Evolutionary conservation across 1,140 invertebrate genomes (phyloP), one percentile per base, ranked within the genome.

Genomic region (Lycorma delicatula): DNA sequence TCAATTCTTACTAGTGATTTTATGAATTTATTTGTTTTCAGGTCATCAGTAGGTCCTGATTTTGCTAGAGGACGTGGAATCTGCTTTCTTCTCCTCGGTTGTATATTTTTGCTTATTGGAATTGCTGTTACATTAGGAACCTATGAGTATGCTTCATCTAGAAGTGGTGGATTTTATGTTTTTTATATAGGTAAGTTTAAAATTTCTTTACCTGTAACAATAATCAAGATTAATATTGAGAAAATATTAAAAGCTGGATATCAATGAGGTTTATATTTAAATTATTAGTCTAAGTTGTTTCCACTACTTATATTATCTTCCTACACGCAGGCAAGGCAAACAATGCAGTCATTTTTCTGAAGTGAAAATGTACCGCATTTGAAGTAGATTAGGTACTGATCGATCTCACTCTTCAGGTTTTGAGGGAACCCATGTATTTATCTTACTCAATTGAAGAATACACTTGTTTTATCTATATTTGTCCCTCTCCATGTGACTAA

Each of bases 1-100:
- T n/a, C n/a, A n/a, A n/a, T n/a, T n/a, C n/a, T n/a, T n/a, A n/a
- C n/a, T n/a, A n/a, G n/a, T n/a, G n/a, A n/a, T n/a, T n/a, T n/a
- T n/a, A n/a, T n/a, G n/a, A n/a, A n/a, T n/a, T n/a, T n/a, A 13
- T 34, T 34, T 51, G 25, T 46, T 70, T 65, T 20, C 66, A 80
- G 78, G 23, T 95, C 92, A 28, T 92, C 91, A 28, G 91, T 95
- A 56, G 92, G 91, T 0, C 81, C 84, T 7, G 81, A 88, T 62
- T 94, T 90, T 76, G 85, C 88, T 27, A 79, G 85, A 64, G 81
- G 80, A 60, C 78, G 89, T 64, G 87, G 84, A 54, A 86, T 86
- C 28, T 76, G 89, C 47, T 95, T 91, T 70, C 74, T 90, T n/a
- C 79, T 91, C 44, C 66, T 91, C 41, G 82, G 85, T 28, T 64